These are phyloP conservation scores for Mesocentrotus franciscanus DNA, from an alignment of 53 echinoderm and acorn worm genomes.

Conservation along the genomic window DNA sequence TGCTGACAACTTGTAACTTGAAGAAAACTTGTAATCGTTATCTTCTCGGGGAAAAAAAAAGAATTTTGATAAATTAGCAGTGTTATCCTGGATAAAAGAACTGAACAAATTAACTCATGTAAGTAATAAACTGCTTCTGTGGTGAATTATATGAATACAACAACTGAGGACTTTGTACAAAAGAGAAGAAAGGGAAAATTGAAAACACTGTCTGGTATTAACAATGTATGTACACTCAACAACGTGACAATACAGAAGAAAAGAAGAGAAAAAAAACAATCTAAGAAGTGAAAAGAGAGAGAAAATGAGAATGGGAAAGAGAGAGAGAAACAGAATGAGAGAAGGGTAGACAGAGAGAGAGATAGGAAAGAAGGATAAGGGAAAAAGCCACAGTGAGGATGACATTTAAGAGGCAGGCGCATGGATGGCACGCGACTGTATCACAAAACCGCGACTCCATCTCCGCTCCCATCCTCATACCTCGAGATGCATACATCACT, in stretches of 20 bases:
- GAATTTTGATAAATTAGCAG: too few species aligned
- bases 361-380: background rate
- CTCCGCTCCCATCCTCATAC: background rate
- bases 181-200: too few species aligned
- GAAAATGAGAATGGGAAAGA: background rate
- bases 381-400: background rate
- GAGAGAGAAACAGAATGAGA: background rate
- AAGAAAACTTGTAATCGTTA: too few species aligned
- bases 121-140: too few species aligned
- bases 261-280: background rate
- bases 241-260: background rate
- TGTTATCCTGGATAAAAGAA: too few species aligned
- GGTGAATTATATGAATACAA: too few species aligned
- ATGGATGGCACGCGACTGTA: constrained; percentile 6
- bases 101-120: too few species aligned
- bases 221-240: too few species aligned
- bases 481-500: background rate
- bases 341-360: background rate
- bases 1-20: too few species aligned
- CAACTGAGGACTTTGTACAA: too few species aligned
- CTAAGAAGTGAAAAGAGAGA: background rate
- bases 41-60: too few species aligned
- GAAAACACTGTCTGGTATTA: too few species aligned
- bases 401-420: background rate
- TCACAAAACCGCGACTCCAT: background rate